phyloP scores from a whole-genome alignment of 1,140 invertebrate species.

The Aradophagus sp. region DNA sequence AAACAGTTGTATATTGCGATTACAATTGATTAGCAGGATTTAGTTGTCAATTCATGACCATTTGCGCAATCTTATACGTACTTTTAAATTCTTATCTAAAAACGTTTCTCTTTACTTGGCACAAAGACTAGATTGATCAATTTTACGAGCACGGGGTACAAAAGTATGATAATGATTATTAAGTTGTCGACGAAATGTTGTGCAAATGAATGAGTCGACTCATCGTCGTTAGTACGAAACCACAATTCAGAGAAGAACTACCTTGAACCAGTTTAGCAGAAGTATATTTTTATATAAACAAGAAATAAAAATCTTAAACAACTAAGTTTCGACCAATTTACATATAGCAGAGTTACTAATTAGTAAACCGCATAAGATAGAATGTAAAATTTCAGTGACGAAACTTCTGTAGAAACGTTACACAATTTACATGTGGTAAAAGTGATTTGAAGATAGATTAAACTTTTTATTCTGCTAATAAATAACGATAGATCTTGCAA shows the following conservation, averaged over 20 bases:
- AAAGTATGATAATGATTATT: constrained; percentile 15
- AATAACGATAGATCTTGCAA: constrained; percentile 59
- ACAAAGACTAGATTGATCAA: constrained; percentile 25
- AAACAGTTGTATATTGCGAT: constrained; percentile 12
- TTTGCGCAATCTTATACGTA: constrained; percentile 14
- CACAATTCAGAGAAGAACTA: constrained; percentile 17
- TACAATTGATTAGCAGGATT: constrained; percentile 9
- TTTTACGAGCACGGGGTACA: constrained; percentile 1
- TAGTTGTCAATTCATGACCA: constrained; percentile 9
- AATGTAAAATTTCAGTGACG: constrained; percentile 18
- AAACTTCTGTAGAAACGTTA: no score
- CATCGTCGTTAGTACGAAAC: background rate
- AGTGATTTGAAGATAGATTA: constrained; percentile 2
- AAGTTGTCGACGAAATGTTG: constrained; percentile 4
- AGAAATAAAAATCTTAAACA: constrained; percentile 37
- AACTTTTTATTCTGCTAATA: constrained; percentile 6
- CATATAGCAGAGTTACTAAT: constrained; percentile 21
- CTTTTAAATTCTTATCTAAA: constrained; percentile 13
- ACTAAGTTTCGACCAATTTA: constrained; percentile 33
- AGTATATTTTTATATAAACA: constrained; percentile 41
- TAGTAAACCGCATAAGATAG: constrained; percentile 11
- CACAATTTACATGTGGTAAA: constrained; percentile 15
- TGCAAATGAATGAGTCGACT: background rate
- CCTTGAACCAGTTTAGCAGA: constrained; percentile 27
- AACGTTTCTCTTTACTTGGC: background rate